Percentiles rank a stretch among this genome's conserved stretches.
These are phyloP conservation scores for Drosophila neoperkinsi DNA, from an alignment of 2,888 invertebrate species.

Conservation along the genomic window DNA sequence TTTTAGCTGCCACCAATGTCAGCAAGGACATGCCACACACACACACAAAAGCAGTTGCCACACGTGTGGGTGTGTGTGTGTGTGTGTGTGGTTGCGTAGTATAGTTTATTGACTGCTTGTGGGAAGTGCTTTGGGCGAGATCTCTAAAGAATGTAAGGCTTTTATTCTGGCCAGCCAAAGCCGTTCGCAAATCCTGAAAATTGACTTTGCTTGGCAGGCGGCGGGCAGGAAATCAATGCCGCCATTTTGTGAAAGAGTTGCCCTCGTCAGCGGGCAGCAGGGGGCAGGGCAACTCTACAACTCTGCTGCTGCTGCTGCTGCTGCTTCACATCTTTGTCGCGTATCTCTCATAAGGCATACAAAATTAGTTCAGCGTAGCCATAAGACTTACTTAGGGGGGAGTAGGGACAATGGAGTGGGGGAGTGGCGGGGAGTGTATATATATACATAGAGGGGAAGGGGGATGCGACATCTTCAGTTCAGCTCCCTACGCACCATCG, in stretches of 20 bases:
- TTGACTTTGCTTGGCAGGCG: slow-evolving; percentile 74
- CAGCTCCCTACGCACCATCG: slow-evolving; percentile 76
- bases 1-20: slow-evolving; percentile 53
- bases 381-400: slow-evolving; percentile 1
- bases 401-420: slow-evolving; percentile 2
- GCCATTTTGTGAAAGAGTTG: slow-evolving; percentile 78
- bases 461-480: slow-evolving; percentile 35
- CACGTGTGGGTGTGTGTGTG: slow-evolving; percentile 5
- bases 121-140: slow-evolving; percentile 82
- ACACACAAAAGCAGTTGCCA: slow-evolving; percentile 41
- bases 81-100: slow-evolving; percentile 25
- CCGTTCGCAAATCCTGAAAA: slow-evolving; percentile 81
- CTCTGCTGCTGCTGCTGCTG: background rate
- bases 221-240: slow-evolving; percentile 73
- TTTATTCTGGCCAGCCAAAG: slow-evolving; percentile 54
- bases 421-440: slow-evolving; percentile 29
- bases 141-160: slow-evolving; percentile 77
- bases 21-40: slow-evolving; percentile 73
- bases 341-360: slow-evolving; percentile 73
- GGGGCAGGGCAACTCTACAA: background rate
- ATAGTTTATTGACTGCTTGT: slow-evolving; percentile 82
- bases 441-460: background rate
- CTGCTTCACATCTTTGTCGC: slow-evolving; percentile 33
- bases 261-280: slow-evolving; percentile 31
- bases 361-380: slow-evolving; percentile 64